These are phyloP conservation scores for Emys orbicularis DNA, from an alignment of 2,797 vertebrate genomes.

Conservation along the genomic window DNA sequence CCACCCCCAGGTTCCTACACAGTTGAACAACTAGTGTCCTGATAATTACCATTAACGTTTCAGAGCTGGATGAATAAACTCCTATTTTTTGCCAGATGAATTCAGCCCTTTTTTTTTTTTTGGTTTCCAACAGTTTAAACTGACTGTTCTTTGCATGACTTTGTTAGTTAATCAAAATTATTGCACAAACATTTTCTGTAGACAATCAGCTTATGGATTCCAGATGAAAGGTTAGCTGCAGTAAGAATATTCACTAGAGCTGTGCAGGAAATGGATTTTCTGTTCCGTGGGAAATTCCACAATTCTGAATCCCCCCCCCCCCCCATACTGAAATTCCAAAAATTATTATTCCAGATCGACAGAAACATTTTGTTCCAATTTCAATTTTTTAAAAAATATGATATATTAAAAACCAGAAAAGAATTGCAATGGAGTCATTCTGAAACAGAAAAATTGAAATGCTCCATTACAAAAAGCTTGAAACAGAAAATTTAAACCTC, in stretches of 20 bases:
- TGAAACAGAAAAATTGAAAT: neutral
- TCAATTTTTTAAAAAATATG: neutral
- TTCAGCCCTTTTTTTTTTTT: neutral
- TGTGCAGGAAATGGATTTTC: neutral
- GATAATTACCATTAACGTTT: conserved; percentile 48
- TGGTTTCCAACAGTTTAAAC: conserved; percentile 2
- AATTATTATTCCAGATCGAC: neutral
- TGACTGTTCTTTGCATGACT: neutral
- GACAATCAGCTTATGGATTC: neutral
- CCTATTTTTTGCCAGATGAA: conserved; percentile 64
- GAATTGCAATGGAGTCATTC: neutral
- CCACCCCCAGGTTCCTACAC: neutral
- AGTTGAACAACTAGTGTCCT: conserved; percentile 24
- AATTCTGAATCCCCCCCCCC: neutral
- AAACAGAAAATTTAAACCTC: neutral
- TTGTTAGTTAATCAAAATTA: conserved; percentile 21
- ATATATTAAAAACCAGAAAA: neutral
- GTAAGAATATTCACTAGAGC: neutral
- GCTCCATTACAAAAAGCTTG: neutral
- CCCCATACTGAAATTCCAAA: neutral
- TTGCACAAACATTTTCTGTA: neutral
- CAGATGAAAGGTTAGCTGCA: neutral
- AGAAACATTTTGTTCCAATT: neutral
- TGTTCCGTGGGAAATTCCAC: neutral
- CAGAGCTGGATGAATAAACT: conserved; percentile 45